These are phyloP conservation scores for Gymnoscopelus braueri DNA, from an alignment of 2,797 vertebrate genomes.

Conservation along the genomic window DNA sequence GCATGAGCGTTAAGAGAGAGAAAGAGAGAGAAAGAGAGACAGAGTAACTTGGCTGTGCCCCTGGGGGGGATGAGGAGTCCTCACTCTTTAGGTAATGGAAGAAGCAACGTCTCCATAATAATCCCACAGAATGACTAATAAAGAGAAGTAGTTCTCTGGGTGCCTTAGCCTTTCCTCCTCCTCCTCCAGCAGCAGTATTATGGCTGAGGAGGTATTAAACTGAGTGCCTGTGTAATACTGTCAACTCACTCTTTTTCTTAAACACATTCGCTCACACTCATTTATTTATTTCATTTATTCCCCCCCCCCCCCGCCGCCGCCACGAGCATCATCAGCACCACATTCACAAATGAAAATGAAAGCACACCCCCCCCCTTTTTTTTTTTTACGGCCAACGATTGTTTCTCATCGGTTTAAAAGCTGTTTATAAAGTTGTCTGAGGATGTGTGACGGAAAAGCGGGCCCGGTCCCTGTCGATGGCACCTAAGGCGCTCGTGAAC, in stretches of 20 bases:
- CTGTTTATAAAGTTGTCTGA: slow-evolving; percentile 62
- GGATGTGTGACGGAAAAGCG: slow-evolving; percentile 52
- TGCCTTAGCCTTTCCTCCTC: slow-evolving; percentile 61
- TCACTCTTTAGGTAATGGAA: slow-evolving; percentile 80
- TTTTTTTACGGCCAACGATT: slow-evolving; percentile 57
- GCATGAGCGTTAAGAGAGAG: slow-evolving; percentile 18
- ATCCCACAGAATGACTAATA: slow-evolving; percentile 82
- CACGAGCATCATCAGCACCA: slow-evolving; percentile 41
- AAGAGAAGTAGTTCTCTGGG: slow-evolving; percentile 79
- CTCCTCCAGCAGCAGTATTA: slow-evolving; percentile 61
- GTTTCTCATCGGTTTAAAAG: slow-evolving; percentile 64
- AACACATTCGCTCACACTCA: slow-evolving; percentile 53
- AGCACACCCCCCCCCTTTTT: slow-evolving; percentile 18
- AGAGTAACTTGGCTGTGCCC: slow-evolving; percentile 69
- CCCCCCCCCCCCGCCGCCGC: too few relatives aligned
- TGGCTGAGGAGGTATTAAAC: slow-evolving; percentile 73
- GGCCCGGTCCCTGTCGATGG: slow-evolving; percentile 40
- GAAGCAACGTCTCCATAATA: slow-evolving; percentile 83
- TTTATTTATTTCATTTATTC: slow-evolving; percentile 61
- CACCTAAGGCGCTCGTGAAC: slow-evolving; percentile 62
- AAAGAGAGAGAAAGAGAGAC: slow-evolving; percentile 20
- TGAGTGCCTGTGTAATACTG: slow-evolving; percentile 80
- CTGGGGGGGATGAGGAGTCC: slow-evolving; percentile 53
- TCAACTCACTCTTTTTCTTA: slow-evolving; percentile 76
- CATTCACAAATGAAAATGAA: slow-evolving; percentile 65